Conservation (phyloP, 1,140 invertebrate species). For the Drosophila mayri region DNA sequence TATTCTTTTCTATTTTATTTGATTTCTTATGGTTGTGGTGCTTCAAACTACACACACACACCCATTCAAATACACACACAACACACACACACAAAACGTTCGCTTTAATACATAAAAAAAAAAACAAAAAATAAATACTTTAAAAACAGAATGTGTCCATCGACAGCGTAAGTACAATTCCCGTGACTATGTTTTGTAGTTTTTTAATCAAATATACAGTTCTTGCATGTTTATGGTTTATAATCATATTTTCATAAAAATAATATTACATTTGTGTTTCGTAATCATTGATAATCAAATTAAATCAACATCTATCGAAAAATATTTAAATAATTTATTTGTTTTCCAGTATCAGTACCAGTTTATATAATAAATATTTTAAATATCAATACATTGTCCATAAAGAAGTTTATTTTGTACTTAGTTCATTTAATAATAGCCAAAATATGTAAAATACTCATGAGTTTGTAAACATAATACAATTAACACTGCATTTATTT, state of each 20-base stretch:
- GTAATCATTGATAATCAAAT: neutral
- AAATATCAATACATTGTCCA: too few species aligned
- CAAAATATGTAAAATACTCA: neutral
- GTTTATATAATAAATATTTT: too few species aligned
- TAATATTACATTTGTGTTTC: neutral
- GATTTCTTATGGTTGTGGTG: constrained; percentile 78
- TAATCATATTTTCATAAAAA: neutral
- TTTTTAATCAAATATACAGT: constrained; percentile 2
- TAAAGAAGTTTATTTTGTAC: too few species aligned
- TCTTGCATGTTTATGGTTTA: constrained; percentile 24
- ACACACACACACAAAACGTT: constrained; percentile 41
- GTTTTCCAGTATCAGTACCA: too few species aligned
- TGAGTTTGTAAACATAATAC: neutral
- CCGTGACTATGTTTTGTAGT: constrained; percentile 28
- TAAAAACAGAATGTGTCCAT: constrained; percentile 81
- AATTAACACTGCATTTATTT: neutral
- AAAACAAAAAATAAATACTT: constrained; percentile 27
- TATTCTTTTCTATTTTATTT: constrained; percentile 78
- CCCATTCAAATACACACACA: neutral
- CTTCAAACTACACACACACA: constrained; percentile 55
- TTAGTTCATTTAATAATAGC: neutral
- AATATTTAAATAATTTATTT: neutral
- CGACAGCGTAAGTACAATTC: constrained; percentile 81
- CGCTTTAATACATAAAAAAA: constrained; percentile 33
- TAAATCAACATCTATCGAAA: too few species aligned